These are phyloP conservation scores for Apotomis betuletana DNA, from an alignment of 2,888 invertebrate species.

Conservation along the genomic window DNA sequence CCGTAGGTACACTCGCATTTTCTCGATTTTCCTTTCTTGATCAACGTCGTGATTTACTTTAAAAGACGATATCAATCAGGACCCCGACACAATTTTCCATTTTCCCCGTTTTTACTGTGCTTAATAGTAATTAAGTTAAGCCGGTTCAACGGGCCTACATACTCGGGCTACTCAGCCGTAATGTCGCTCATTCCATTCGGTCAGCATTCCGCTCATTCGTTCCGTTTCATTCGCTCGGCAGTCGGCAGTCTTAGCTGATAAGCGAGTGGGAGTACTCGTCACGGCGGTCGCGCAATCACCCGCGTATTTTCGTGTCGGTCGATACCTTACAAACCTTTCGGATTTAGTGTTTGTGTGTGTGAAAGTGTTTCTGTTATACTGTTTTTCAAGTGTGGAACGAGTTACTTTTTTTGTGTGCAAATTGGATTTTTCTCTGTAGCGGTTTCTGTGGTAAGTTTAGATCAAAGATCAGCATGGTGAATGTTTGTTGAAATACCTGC, in stretches of 20 bases:
- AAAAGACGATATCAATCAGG: conserved; percentile 6
- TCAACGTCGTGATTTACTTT: neutral
- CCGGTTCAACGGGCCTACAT: conserved; percentile 40
- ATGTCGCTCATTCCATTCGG: conserved; percentile 47
- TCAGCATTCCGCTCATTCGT: conserved; percentile 59
- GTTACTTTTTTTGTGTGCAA: conserved; percentile 63
- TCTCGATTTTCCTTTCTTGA: neutral
- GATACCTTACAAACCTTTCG: conserved; percentile 48
- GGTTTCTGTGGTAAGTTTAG: conserved; percentile 73
- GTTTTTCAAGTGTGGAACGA: conserved; percentile 59
- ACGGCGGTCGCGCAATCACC: conserved; percentile 49
- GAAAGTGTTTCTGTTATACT: conserved; percentile 54
- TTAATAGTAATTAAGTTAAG: conserved; percentile 41
- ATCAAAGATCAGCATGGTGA: conserved; percentile 47
- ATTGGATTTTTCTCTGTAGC: conserved; percentile 68
- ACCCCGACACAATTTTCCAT: conserved; percentile 44
- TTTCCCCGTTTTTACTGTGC: conserved; percentile 48
- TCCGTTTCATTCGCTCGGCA: conserved; percentile 58
- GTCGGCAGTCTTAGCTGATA: conserved; percentile 75
- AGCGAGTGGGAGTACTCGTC: conserved; percentile 59
- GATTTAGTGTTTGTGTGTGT: conserved; percentile 56
- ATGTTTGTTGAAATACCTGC: conserved; percentile 18
- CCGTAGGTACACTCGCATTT: too few species aligned
- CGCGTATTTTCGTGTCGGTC: conserved; percentile 64
- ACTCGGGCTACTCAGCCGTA: conserved; percentile 30